A percentile compares a stretch with the other conserved stretches of the same genome.
Evolutionary conservation across 1,140 invertebrate species (phyloP).

Genomic region (Lysiphlebus fabarum): DNA sequence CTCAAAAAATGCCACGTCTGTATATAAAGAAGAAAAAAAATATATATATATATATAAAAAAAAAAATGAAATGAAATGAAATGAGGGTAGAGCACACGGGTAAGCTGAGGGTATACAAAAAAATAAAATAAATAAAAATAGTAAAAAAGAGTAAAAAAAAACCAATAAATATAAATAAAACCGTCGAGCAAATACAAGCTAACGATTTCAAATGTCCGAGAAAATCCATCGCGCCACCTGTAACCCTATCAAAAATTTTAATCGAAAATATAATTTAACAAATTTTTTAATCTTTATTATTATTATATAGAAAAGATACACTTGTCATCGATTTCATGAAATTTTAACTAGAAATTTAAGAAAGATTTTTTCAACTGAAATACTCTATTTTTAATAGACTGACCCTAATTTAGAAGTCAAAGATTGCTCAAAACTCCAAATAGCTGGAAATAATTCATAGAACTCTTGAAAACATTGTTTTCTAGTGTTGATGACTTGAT

Average conservation of each 20-base stretch:
- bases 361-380: too few relatives aligned
- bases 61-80: neutral
- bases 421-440: too few relatives aligned
- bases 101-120: neutral
- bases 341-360: too few relatives aligned
- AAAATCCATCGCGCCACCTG: conserved; percentile 17
- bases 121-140: conserved; percentile 4
- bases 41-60: neutral
- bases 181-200: conserved; percentile 10
- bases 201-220: conserved; percentile 7
- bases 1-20: neutral
- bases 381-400: too few relatives aligned
- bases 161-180: conserved; percentile 16
- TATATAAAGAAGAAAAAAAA: neutral
- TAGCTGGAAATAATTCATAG: too few relatives aligned
- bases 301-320: too few relatives aligned
- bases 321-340: too few relatives aligned
- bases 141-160: neutral
- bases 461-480: too few relatives aligned
- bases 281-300: too few relatives aligned
- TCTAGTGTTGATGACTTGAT: too few relatives aligned
- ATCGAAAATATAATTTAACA: conserved; percentile 18
- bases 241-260: conserved; percentile 5
- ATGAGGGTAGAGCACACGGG: too few relatives aligned
- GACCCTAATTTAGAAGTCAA: too few relatives aligned